Percentiles rank a stretch among this genome's conserved stretches.
Evolutionary conservation across 2,888 invertebrate species (phyloP).

Genomic region (Notocelia uddmanniana): DNA sequence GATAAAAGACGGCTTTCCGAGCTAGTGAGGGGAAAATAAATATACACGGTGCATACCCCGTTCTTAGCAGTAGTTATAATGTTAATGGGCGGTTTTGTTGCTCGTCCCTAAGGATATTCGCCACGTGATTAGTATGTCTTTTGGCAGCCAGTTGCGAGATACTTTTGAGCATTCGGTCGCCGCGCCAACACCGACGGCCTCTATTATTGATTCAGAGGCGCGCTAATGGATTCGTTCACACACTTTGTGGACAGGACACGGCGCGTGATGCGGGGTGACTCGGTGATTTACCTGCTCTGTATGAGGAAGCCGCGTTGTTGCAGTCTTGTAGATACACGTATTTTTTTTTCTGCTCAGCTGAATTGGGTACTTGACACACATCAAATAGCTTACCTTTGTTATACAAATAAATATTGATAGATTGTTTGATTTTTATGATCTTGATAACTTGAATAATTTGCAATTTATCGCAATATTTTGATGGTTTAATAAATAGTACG

Average conservation of each 20-base stretch:
- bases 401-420: no score
- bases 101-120: not conserved
- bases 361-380: no score
- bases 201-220: slow-evolving; percentile 10
- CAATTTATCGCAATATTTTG: no score
- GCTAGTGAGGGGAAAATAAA: no score
- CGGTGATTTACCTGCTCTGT: not conserved
- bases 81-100: not conserved
- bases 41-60: no score
- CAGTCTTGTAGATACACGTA: not conserved
- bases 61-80: no score
- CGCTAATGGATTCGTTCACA: slow-evolving; percentile 17
- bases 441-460: no score
- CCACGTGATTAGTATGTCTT: not conserved
- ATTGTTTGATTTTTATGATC: no score
- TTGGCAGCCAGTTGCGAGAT: slow-evolving; percentile 3
- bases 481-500: not conserved
- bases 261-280: not conserved
- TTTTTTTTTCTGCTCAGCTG: not conserved
- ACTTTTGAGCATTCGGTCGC: not conserved
- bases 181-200: not conserved
- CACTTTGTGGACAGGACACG: slow-evolving; percentile 6
- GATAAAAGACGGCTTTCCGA: no score
- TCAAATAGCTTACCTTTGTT: no score
- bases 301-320: not conserved